A percentile compares a stretch with the other conserved stretches of the same genome.
Evolutionary conservation across 2,888 invertebrate genomes (phyloP).

Genomic region (Panopea generosa): DNA sequence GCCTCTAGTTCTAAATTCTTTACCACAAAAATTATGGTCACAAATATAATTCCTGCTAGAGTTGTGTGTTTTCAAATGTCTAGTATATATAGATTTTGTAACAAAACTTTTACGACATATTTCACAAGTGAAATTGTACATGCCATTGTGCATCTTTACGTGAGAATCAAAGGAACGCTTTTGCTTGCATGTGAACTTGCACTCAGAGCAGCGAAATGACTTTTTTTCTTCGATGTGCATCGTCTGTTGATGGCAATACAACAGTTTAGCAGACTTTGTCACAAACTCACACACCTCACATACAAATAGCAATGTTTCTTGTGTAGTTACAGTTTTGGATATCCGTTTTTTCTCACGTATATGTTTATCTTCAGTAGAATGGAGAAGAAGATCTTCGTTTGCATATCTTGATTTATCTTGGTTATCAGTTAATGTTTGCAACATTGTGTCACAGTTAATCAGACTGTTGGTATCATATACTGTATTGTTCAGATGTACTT

Average conservation of each 20-base stretch:
- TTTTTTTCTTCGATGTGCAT: slow-evolving; percentile 22
- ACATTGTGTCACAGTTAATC: too few species aligned
- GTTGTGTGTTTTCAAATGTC: slow-evolving; percentile 42
- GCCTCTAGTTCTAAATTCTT: slow-evolving; percentile 43
- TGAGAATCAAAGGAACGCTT: slow-evolving; percentile 29
- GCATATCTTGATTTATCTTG: too few species aligned
- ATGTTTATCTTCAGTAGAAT: too few species aligned
- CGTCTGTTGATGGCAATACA: slow-evolving; percentile 27
- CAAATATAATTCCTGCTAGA: slow-evolving; percentile 21
- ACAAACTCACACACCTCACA: slow-evolving; percentile 28
- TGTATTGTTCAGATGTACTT: too few species aligned
- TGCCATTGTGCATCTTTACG: slow-evolving; percentile 21
- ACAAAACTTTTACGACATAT: slow-evolving; percentile 40
- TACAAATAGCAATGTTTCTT: neutral
- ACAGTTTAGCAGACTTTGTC: slow-evolving; percentile 18
- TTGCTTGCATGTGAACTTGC: slow-evolving; percentile 35
- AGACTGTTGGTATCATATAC: too few species aligned
- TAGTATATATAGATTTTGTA: slow-evolving; percentile 31
- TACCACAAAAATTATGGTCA: slow-evolving; percentile 19
- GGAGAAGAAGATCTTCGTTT: too few species aligned
- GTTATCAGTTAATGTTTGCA: too few species aligned
- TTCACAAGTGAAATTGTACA: slow-evolving; percentile 34
- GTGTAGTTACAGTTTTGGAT: neutral
- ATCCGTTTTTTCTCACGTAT: neutral
- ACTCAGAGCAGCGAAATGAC: slow-evolving; percentile 23